phyloP scores from a whole-genome alignment of 2,797 vertebrate species.

The Acrocephalus scirpaceus region DNA sequence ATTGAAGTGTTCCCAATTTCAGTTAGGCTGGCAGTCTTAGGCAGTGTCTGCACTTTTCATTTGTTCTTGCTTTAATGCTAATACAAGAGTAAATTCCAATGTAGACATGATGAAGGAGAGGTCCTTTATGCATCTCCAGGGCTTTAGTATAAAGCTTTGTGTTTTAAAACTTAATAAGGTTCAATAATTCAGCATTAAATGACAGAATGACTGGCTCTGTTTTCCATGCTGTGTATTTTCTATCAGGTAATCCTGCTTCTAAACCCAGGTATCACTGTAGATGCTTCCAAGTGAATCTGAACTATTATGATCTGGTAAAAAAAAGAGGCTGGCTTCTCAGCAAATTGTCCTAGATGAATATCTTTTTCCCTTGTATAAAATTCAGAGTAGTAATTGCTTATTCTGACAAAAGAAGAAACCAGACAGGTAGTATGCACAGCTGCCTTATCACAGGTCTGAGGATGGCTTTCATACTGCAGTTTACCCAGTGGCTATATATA shows the following conservation, averaged over 20 bases:
- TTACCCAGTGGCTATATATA: background rate
- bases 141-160: constrained; percentile 1
- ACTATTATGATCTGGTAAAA: background rate
- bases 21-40: background rate
- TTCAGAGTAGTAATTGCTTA: background rate
- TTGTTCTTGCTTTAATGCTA: constrained; percentile 21
- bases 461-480: background rate
- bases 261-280: background rate
- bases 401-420: background rate
- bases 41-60: background rate
- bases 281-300: background rate
- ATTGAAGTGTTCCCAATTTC: background rate
- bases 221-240: background rate
- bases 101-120: background rate
- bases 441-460: background rate
- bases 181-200: constrained; percentile 5
- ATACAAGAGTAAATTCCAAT: background rate
- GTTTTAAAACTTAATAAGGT: background rate
- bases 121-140: background rate
- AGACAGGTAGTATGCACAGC: background rate
- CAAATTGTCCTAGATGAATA: background rate
- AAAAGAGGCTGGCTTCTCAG: background rate
- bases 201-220: background rate
- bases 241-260: background rate
- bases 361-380: background rate